Conservation (phyloP, 2,797 vertebrate species). For the Lycodopsis pacificus region DNA sequence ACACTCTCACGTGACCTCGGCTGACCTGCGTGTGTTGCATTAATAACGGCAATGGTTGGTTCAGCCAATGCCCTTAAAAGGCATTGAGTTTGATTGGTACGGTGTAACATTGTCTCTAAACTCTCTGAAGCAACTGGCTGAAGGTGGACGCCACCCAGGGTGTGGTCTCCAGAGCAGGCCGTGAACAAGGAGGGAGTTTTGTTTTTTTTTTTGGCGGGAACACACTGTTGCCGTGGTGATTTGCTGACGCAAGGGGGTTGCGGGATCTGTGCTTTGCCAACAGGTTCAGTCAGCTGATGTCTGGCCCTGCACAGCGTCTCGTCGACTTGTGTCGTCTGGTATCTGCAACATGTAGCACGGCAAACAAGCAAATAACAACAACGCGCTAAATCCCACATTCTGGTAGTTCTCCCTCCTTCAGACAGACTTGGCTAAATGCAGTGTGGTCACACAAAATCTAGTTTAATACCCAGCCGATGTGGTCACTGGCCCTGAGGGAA, state of each 20-base stretch:
- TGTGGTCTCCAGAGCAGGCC: slow-evolving; percentile 2
- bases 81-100: slow-evolving; percentile 19
- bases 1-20: slow-evolving; percentile 57
- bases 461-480: slow-evolving; percentile 40
- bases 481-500: slow-evolving; percentile 25
- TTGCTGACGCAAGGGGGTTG: slow-evolving; percentile 57
- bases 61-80: slow-evolving; percentile 64
- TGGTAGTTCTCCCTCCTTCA: not conserved
- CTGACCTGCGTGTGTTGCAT: slow-evolving; percentile 58
- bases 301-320: slow-evolving; percentile 29
- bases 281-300: slow-evolving; percentile 63
- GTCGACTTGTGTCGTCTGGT: slow-evolving; percentile 18
- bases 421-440: not conserved
- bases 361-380: not conserved
- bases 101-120: slow-evolving; percentile 30
- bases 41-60: slow-evolving; percentile 36
- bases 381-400: not conserved
- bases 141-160: not conserved
- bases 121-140: slow-evolving; percentile 1
- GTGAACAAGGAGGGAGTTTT: slow-evolving; percentile 9
- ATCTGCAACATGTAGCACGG: not conserved
- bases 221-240: slow-evolving; percentile 37
- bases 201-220: slow-evolving; percentile 31
- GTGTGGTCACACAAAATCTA: slow-evolving; percentile 36
- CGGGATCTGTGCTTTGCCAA: slow-evolving; percentile 53